phyloP scores from a whole-genome alignment of 92 coral and sea anemone species.

The Muricea muricata region DNA sequence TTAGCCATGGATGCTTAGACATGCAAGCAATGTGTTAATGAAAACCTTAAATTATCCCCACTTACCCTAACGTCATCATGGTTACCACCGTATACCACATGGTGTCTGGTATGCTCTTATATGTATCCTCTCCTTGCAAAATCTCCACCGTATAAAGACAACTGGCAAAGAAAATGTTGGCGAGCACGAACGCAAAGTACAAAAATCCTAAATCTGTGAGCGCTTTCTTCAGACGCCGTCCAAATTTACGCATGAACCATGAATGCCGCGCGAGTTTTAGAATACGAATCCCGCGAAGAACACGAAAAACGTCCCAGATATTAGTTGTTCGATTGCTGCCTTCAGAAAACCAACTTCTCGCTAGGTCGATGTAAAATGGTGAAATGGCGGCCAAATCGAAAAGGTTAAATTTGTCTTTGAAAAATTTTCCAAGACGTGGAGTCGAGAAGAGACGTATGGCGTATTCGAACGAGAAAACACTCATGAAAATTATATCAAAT shows the following conservation, averaged over 20 bases:
- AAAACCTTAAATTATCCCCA: background rate
- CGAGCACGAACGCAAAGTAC: conserved; percentile 82
- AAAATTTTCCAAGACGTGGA: conserved; percentile 62
- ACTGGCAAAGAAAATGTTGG: conserved; percentile 88
- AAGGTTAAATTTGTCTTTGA: conserved; percentile 73
- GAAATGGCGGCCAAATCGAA: conserved; percentile 80
- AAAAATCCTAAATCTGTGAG: conserved; percentile 83
- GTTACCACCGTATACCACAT: conserved; percentile 97
- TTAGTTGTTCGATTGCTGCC: conserved; percentile 31
- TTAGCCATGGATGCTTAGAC: too few relatives aligned
- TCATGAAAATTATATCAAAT: conserved; percentile 78
- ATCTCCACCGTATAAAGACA: conserved; percentile 77
- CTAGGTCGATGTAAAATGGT: conserved; percentile 80
- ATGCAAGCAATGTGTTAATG: too few relatives aligned
- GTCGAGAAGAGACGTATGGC: conserved; percentile 82
- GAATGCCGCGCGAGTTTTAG: conserved; percentile 94
- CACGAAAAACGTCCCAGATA: conserved; percentile 79
- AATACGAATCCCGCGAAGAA: conserved; percentile 84
- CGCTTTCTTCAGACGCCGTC: conserved; percentile 79
- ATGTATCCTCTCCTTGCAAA: conserved; percentile 56
- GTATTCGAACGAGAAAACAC: conserved; percentile 81
- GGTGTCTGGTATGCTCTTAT: conserved; percentile 85
- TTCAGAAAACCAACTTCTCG: conserved; percentile 47
- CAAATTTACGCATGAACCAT: conserved; percentile 83
- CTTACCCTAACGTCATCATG: conserved; percentile 99